These are phyloP conservation scores for Tigriopus californicus DNA, from an alignment of 2,888 invertebrate genomes.

Conservation along the genomic window DNA sequence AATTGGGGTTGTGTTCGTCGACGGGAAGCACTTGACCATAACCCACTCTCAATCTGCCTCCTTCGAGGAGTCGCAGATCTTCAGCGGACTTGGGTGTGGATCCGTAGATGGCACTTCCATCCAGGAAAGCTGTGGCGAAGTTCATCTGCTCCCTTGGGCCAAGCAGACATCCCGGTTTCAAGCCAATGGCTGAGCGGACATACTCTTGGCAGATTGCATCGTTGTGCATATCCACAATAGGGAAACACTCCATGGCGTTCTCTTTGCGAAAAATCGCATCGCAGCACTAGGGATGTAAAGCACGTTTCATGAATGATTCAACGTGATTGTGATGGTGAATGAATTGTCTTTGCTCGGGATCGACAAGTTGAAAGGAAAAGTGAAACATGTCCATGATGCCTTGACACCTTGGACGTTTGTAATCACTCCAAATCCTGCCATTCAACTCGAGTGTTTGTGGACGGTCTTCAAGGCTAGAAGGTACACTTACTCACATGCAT, in stretches of 20 bases:
- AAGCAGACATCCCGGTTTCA: conserved; percentile 22
- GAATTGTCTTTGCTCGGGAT: no score
- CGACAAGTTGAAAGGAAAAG: no score
- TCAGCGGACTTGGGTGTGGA: conserved; percentile 49
- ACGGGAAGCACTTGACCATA: background rate
- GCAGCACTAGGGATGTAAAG: background rate
- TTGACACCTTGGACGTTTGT: no score
- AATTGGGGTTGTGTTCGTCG: conserved; percentile 14
- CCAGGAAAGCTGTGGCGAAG: conserved; percentile 58
- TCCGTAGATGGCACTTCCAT: conserved; percentile 65
- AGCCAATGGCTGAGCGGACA: conserved; percentile 22
- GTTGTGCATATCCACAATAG: conserved; percentile 19
- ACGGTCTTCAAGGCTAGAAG: no score
- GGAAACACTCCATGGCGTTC: conserved; percentile 22
- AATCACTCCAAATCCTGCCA: no score
- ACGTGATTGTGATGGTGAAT: no score
- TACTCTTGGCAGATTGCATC: conserved; percentile 23
- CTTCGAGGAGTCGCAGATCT: conserved; percentile 45
- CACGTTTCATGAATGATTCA: no score
- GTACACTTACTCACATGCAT: no score
- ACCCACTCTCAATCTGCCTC: conserved; percentile 35
- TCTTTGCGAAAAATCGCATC: conserved; percentile 9
- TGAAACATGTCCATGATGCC: no score
- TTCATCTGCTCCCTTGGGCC: conserved; percentile 55
- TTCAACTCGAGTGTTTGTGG: no score